These are phyloP conservation scores for Drosophila persimilis DNA, from an alignment of 1,140 invertebrate genomes.

Conservation along the genomic window DNA sequence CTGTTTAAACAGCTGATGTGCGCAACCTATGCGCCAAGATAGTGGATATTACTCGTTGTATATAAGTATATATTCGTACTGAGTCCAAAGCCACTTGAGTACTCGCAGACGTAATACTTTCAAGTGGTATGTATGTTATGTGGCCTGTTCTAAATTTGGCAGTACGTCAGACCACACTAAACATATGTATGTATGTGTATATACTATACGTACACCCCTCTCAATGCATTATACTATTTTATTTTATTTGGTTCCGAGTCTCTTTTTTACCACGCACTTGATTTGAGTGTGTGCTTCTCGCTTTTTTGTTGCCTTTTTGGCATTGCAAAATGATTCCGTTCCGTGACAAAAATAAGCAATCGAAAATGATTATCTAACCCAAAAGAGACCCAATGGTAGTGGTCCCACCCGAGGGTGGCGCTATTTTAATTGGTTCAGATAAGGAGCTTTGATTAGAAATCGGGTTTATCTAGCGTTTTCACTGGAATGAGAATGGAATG, in stretches of 20 bases:
- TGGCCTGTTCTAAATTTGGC: slow-evolving; percentile 36
- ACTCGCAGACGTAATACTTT: slow-evolving; percentile 5
- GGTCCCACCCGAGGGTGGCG: slow-evolving; percentile 18
- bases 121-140: slow-evolving; percentile 10
- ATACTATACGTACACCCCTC: not conserved
- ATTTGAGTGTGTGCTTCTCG: slow-evolving; percentile 23
- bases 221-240: slow-evolving; percentile 23
- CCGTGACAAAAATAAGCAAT: slow-evolving; percentile 51
- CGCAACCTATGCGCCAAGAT: slow-evolving; percentile 6
- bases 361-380: slow-evolving; percentile 40
- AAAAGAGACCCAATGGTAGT: slow-evolving; percentile 10
- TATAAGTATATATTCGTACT: not conserved
- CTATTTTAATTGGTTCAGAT: slow-evolving; percentile 44
- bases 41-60: slow-evolving; percentile 2
- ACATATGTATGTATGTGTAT: slow-evolving; percentile 8
- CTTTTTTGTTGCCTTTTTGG: slow-evolving; percentile 24
- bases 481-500: not conserved
- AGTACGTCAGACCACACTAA: slow-evolving; percentile 24
- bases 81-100: too few relatives aligned
- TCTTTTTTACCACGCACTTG: slow-evolving; percentile 31
- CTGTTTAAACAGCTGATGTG: slow-evolving; percentile 11
- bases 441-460: slow-evolving; percentile 43
- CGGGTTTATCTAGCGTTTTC: slow-evolving; percentile 12
- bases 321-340: slow-evolving; percentile 28
- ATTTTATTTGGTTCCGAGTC: slow-evolving; percentile 4